Percentiles rank a stretch among this genome's conserved stretches.
These are phyloP conservation scores for Proales similis DNA, from an alignment of 1,140 invertebrate genomes.

Conservation along the genomic window DNA sequence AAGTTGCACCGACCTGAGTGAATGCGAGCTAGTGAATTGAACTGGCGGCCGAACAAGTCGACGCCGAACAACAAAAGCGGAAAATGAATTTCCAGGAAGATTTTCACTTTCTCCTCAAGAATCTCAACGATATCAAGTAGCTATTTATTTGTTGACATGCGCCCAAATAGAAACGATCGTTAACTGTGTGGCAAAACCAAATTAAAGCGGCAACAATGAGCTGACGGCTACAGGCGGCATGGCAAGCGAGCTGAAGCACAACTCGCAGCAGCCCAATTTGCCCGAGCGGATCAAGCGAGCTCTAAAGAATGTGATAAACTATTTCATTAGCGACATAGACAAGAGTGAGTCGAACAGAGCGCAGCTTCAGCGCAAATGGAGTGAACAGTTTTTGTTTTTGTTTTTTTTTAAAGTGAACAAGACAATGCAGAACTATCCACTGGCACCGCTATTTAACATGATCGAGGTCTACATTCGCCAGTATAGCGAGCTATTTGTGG, in stretches of 20 bases:
- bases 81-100: constrained; percentile 38
- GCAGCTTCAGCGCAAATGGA: too few relatives aligned
- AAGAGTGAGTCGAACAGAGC: constrained; percentile 25
- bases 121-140: constrained; percentile 32
- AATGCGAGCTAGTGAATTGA: too few relatives aligned
- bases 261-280: too few relatives aligned
- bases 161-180: constrained; percentile 8
- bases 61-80: too few relatives aligned
- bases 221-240: too few relatives aligned
- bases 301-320: constrained; percentile 19
- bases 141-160: too few relatives aligned
- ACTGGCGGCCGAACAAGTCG: too few relatives aligned
- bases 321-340: constrained; percentile 24
- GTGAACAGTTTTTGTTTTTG: too few relatives aligned
- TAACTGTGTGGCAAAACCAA: not conserved
- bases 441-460: constrained; percentile 33
- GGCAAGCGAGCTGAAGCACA: too few relatives aligned
- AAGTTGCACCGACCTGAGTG: too few relatives aligned
- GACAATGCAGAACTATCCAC: too few relatives aligned
- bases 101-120: constrained; percentile 35
- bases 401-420: too few relatives aligned
- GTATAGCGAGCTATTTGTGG: constrained; percentile 28
- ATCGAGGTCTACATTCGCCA: constrained; percentile 29
- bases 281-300: constrained; percentile 22
- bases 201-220: constrained; percentile 21